These are phyloP conservation scores for Diarsia brunnea DNA, from an alignment of 2,888 invertebrate genomes.

Conservation along the genomic window DNA sequence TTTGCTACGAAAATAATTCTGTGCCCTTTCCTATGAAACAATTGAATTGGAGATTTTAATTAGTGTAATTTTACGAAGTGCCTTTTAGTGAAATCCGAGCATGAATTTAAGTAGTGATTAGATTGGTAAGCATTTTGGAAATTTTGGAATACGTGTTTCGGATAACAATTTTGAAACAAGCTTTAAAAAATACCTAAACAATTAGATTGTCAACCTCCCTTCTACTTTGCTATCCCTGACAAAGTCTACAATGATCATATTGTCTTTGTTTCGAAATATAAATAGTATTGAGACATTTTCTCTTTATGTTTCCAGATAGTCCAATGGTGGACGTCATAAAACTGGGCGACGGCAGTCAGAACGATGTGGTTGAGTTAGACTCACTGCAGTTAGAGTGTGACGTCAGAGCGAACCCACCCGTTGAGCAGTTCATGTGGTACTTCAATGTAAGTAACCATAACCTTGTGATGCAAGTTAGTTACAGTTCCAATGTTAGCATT, in stretches of 20 bases:
- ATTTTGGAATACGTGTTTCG: background rate
- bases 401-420: slow-evolving; percentile 86
- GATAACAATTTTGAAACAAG: background rate
- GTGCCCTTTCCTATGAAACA: slow-evolving; percentile 19
- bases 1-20: slow-evolving; percentile 19
- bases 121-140: slow-evolving; percentile 12
- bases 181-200: background rate
- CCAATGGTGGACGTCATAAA: slow-evolving; percentile 85
- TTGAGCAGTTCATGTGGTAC: slow-evolving; percentile 84
- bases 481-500: background rate
- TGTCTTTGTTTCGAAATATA: background rate
- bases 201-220: background rate
- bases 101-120: slow-evolving; percentile 7
- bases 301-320: slow-evolving; percentile 80
- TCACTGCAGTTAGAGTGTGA: slow-evolving; percentile 85
- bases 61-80: slow-evolving; percentile 5
- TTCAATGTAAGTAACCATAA: slow-evolving; percentile 83
- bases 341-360: slow-evolving; percentile 79
- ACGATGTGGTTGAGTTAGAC: slow-evolving; percentile 85
- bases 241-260: background rate
- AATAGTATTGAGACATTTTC: background rate
- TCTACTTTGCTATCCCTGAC: background rate
- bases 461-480: background rate
- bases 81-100: slow-evolving; percentile 11
- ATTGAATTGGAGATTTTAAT: slow-evolving; percentile 37